These are phyloP conservation scores for Enteromius paludinosus DNA, from an alignment of 2,797 vertebrate genomes.

Conservation along the genomic window DNA sequence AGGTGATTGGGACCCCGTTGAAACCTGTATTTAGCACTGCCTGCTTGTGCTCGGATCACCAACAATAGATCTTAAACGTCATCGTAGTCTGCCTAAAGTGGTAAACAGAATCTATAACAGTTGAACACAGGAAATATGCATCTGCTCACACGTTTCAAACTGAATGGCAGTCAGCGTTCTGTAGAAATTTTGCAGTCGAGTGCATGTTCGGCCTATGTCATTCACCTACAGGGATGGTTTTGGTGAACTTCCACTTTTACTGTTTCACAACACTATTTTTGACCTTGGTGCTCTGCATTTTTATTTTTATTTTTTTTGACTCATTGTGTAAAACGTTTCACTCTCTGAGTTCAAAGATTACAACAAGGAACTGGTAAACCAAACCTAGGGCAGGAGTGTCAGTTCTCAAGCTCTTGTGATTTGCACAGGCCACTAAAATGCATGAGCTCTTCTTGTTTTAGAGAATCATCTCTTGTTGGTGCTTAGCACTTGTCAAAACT, in stretches of 20 bases:
- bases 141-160: not conserved
- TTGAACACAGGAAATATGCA: not conserved
- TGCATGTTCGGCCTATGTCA: not conserved
- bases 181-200: not conserved
- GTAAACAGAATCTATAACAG: not conserved
- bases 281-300: not conserved
- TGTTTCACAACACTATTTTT: slow-evolving; percentile 4
- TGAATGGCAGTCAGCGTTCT: not conserved
- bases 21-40: not conserved
- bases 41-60: not conserved
- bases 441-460: slow-evolving; percentile 12
- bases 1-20: not conserved
- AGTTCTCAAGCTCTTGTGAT: slow-evolving; percentile 26
- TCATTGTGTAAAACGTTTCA: not conserved
- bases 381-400: not conserved
- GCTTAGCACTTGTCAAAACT: slow-evolving; percentile 57
- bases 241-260: slow-evolving; percentile 7
- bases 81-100: not conserved
- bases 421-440: not conserved
- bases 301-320: slow-evolving; percentile 7
- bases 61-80: not conserved
- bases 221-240: slow-evolving; percentile 9
- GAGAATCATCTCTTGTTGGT: slow-evolving; percentile 5
- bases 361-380: slow-evolving; percentile 22
- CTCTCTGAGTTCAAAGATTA: not conserved